Evolutionary conservation across 2,113 vertebrate genomes (phyloP).

Genomic region (Hydrochoerus hydrochaeris): DNA sequence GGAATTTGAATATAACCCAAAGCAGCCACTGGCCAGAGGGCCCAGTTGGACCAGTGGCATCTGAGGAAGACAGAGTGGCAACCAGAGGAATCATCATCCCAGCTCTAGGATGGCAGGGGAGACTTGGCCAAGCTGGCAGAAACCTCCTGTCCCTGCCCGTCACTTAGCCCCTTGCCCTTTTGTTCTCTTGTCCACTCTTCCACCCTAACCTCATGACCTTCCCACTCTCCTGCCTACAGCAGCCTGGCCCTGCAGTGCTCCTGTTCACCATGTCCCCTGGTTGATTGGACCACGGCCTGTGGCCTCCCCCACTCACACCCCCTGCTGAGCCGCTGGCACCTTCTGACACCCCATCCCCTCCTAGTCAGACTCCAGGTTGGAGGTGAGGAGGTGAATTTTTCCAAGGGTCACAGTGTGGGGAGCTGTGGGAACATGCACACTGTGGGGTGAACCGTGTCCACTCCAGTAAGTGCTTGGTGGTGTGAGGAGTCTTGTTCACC

Average conservation of each 20-base stretch:
- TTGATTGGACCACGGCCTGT: background rate
- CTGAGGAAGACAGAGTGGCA: background rate
- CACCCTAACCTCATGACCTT: background rate
- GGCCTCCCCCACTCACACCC: background rate
- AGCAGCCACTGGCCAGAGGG: background rate
- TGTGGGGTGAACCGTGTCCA: too few relatives aligned
- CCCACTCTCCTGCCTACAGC: too few relatives aligned
- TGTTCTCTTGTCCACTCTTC: background rate
- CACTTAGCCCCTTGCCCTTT: background rate
- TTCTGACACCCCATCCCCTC: background rate
- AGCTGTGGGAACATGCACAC: too few relatives aligned
- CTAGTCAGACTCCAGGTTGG: background rate
- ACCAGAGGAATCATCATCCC: background rate
- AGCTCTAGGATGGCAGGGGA: background rate
- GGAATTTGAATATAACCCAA: background rate
- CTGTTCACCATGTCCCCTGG: background rate
- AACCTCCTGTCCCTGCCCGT: background rate
- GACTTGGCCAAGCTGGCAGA: background rate
- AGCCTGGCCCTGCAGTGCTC: background rate
- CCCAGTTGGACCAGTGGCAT: background rate
- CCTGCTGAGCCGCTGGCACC: fast-evolving
- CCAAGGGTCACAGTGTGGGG: background rate
- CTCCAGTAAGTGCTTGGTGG: background rate
- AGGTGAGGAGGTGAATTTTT: background rate
- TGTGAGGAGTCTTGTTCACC: background rate